phyloP scores from a whole-genome alignment of 2,888 invertebrate genomes.

The Diadromus collaris region DNA sequence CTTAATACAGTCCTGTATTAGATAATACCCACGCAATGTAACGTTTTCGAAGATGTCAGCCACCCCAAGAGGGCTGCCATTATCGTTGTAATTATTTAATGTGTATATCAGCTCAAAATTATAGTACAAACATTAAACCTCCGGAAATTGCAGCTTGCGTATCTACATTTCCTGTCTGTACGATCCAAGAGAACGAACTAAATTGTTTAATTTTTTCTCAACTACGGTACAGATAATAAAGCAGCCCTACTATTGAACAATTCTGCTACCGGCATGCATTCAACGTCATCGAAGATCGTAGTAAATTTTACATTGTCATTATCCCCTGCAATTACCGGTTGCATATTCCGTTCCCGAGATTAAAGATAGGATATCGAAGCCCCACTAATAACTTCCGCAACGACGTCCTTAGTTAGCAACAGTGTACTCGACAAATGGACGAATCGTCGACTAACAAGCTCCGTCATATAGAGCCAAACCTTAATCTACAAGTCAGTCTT shows the following conservation, averaged over 20 bases:
- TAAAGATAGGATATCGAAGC: neutral
- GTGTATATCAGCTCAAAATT: neutral
- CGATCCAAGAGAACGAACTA: neutral
- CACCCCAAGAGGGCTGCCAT: neutral
- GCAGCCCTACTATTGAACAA: neutral
- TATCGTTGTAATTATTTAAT: neutral
- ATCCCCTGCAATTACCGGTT: neutral
- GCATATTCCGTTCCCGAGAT: neutral
- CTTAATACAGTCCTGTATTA: neutral
- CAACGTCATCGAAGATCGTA: neutral
- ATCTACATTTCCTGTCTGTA: neutral
- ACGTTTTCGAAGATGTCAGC: neutral
- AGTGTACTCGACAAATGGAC: neutral
- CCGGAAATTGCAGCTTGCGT: neutral
- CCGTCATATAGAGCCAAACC: slow-evolving; percentile 63
- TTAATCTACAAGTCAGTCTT: slow-evolving; percentile 68
- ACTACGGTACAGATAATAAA: neutral
- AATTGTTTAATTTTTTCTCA: neutral
- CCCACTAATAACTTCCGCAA: neutral
- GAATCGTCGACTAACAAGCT: slow-evolving; percentile 26
- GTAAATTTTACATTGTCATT: neutral
- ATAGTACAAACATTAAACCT: neutral
- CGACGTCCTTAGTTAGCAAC: no score
- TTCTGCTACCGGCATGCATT: neutral
- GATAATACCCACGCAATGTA: neutral